Evolutionary conservation across 2,888 invertebrate genomes (phyloP).

Genomic region (Nymphalis c-album): DNA sequence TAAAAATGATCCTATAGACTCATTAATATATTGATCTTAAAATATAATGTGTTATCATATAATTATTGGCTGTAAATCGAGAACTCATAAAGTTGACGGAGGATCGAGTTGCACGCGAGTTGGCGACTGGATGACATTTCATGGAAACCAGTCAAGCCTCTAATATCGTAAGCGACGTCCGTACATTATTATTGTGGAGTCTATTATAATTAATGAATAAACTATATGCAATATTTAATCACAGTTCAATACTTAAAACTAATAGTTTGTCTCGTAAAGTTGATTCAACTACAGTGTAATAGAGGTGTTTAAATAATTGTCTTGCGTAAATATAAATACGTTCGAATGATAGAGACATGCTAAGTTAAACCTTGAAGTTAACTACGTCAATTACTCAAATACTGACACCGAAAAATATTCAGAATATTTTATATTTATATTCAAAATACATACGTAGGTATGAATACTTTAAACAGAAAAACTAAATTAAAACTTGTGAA

Average conservation of each 20-base stretch:
- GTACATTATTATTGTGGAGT: conserved; percentile 24
- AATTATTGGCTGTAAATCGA: conserved; percentile 44
- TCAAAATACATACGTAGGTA: no score
- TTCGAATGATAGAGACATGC: conserved; percentile 19
- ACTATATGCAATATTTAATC: conserved; percentile 31
- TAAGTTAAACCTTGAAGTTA: conserved; percentile 25
- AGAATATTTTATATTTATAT: not conserved
- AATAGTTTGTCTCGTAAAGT: conserved; percentile 30
- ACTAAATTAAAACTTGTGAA: no score
- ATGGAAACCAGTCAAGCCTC: conserved; percentile 59
- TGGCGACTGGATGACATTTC: conserved; percentile 61
- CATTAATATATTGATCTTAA: conserved; percentile 33
- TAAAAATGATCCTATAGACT: not conserved
- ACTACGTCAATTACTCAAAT: conserved; percentile 23
- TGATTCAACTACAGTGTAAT: conserved; percentile 30
- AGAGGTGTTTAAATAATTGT: conserved; percentile 36
- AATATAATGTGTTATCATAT: conserved; percentile 40
- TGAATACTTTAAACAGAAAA: no score
- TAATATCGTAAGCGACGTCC: conserved; percentile 39
- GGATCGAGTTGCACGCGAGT: conserved; percentile 58
- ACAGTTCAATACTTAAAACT: conserved; percentile 31
- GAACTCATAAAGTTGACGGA: conserved; percentile 46
- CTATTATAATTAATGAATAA: conserved; percentile 27
- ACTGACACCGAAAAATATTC: conserved; percentile 6
- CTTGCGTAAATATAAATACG: conserved; percentile 34